Evolutionary conservation across 2,888 invertebrate genomes (phyloP).

Genomic region (Drosophila leonis): DNA sequence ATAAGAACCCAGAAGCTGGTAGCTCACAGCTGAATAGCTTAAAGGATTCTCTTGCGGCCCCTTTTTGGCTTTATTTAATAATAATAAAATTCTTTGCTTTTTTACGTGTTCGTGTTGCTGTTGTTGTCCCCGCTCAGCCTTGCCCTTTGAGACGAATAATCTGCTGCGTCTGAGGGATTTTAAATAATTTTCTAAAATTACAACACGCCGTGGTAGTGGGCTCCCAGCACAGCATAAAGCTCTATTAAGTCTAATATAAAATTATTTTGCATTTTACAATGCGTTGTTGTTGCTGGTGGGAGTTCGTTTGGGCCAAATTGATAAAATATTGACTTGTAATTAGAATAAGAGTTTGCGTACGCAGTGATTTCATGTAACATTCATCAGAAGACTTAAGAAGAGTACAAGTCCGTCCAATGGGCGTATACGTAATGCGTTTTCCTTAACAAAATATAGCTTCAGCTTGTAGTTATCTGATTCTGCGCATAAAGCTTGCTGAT

Average conservation of each 20-base stretch:
- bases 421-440: constrained; percentile 10
- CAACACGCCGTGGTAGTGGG: constrained; percentile 21
- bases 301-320: constrained; percentile 53
- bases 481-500: background rate
- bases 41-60: constrained; percentile 46
- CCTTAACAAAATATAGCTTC: background rate
- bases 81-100: constrained; percentile 48
- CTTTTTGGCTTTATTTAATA: constrained; percentile 46
- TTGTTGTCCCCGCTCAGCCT: background rate
- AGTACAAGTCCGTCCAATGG: background rate
- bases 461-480: too few relatives aligned
- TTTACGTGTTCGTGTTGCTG: background rate
- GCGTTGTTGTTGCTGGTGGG: constrained; percentile 10
- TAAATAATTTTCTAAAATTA: constrained; percentile 62
- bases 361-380: constrained; percentile 18
- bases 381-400: background rate
- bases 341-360: constrained; percentile 27
- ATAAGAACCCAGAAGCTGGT: constrained; percentile 13
- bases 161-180: constrained; percentile 42
- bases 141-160: constrained; percentile 24
- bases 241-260: constrained; percentile 60
- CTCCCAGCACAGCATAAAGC: constrained; percentile 28
- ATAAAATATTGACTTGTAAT: constrained; percentile 57
- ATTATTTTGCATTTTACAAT: constrained; percentile 56
- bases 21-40: constrained; percentile 41